Evolutionary conservation across 2,797 vertebrate genomes (phyloP), one percentile per base, ranked within the genome.

Genomic region (Paedocypris micromegethes): DNA sequence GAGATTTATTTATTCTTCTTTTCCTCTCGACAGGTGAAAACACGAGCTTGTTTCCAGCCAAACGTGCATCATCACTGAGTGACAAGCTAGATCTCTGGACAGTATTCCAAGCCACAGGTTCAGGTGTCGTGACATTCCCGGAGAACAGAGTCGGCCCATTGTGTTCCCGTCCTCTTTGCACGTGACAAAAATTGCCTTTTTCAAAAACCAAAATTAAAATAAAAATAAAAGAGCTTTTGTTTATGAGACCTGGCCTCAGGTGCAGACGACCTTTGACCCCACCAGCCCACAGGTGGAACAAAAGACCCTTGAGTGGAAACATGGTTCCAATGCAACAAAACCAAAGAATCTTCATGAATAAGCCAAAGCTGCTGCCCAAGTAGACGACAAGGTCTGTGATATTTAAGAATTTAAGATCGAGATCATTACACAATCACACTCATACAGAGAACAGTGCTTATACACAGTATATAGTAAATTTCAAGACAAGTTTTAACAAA

Each of bases 251-350:
- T 81, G 78, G 87, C 89, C 89, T 90, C 87, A 90, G 90, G 90
- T 91, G 89, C 82, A 85, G 83, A 83, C 84, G 88, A 90, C 88
- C 89, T 72, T 78, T 88, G 87, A 91, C 89, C 88, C 70, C 49
- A 78, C 48, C 62, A 77, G 82, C 83, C 86, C 78, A 78, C 85
- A 87, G 86, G 84, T 88, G 86, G 84, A 88, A 91, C 89, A 90
- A 90, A 90, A 85, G 80, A 83, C 84, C 84, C 88, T 88, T 88
- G 87, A 88, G 81, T 66, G 52, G 77, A 80, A 71, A 75, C 65
- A 77, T 79, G 76, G 79, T 77, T 79, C 81, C 43, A 48, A 41
- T 41, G 77, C 70, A 64, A 75, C 75, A 74, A 79, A 76, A 72
- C 79, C 77, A 75, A 72, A 38, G 4, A 40, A 49, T 61, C 50